phyloP scores from a whole-genome alignment of 1,140 invertebrate species.

The Drosophila repletoides region DNA sequence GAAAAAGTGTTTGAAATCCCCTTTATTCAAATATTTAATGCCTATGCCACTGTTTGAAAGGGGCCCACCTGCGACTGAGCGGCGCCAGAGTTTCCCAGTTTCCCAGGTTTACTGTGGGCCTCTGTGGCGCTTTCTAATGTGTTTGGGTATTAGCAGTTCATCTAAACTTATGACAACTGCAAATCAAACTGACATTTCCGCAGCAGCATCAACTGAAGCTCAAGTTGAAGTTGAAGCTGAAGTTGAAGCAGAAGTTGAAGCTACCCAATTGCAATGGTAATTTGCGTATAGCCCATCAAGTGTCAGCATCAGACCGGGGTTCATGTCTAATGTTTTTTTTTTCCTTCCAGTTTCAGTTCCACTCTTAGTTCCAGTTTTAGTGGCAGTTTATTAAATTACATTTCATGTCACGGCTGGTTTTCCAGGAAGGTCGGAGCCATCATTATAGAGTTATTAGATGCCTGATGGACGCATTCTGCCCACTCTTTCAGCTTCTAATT shows the following conservation, averaged over 20 bases:
- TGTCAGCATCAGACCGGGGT: constrained; percentile 39
- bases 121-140: constrained; percentile 73
- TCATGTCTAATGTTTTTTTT: constrained; percentile 41
- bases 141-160: constrained; percentile 79
- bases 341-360: background rate
- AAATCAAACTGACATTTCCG: constrained; percentile 80
- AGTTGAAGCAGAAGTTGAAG: background rate
- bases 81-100: constrained; percentile 11
- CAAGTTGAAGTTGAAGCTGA: constrained; percentile 14
- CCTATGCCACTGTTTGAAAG: too few species aligned
- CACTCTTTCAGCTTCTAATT: background rate
- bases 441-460: constrained; percentile 78
- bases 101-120: constrained; percentile 5
- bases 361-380: constrained; percentile 18
- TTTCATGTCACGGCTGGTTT: constrained; percentile 38
- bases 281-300: constrained; percentile 59
- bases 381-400: constrained; percentile 76
- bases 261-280: constrained; percentile 37
- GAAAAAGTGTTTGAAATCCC: too few species aligned
- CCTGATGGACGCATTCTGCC: constrained; percentile 29
- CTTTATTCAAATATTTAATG: too few species aligned
- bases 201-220: constrained; percentile 34
- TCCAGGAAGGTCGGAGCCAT: constrained; percentile 59
- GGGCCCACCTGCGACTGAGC: background rate
- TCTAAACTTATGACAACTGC: constrained; percentile 80